phyloP scores from a whole-genome alignment of 2,797 vertebrate species.

The Clangula hyemalis region DNA sequence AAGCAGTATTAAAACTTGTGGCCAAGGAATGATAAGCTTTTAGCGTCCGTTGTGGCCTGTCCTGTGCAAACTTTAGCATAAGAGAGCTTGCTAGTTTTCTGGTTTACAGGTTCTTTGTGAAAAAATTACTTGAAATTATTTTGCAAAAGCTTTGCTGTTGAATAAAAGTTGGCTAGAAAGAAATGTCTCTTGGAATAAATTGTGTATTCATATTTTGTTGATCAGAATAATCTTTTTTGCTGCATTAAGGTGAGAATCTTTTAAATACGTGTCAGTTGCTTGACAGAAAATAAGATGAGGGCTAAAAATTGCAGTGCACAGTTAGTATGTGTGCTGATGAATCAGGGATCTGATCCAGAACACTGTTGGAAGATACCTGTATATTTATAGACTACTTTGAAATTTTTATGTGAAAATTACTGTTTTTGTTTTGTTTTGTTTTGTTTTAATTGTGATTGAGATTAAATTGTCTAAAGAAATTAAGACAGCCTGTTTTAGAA shows the following conservation, averaged over 20 bases:
- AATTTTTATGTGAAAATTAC: background rate
- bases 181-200: background rate
- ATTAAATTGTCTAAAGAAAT: background rate
- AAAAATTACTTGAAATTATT: constrained; percentile 1
- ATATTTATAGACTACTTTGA: background rate
- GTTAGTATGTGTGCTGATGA: background rate
- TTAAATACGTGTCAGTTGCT: background rate
- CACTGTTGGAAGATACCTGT: background rate
- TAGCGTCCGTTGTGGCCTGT: constrained; percentile 15
- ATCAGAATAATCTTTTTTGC: background rate
- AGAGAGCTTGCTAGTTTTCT: background rate
- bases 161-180: background rate
- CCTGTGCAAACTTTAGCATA: background rate
- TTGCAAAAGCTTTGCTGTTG: background rate
- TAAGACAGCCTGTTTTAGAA: background rate
- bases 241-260: background rate
- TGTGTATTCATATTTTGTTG: background rate
- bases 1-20: constrained; percentile 33
- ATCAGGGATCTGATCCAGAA: background rate
- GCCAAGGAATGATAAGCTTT: constrained; percentile 47
- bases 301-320: background rate
- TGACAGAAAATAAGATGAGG: background rate
- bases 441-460: background rate
- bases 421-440: constrained; percentile 15
- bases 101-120: background rate